These are phyloP conservation scores for Seriola rivoliana DNA, from an alignment of 2,113 vertebrate genomes.

Conservation along the genomic window DNA sequence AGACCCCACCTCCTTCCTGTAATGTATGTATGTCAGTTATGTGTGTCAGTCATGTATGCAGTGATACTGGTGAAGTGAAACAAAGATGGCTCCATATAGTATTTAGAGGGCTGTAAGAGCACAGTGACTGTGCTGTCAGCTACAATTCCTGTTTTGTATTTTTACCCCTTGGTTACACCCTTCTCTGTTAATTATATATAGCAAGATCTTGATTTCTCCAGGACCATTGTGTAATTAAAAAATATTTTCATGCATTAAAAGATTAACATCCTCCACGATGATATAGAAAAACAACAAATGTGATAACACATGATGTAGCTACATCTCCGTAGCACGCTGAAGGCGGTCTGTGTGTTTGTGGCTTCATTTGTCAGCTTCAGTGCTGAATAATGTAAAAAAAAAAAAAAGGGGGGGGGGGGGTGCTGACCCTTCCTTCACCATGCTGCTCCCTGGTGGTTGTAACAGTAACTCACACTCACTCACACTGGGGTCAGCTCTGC, in stretches of 20 bases:
- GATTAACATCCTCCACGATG: neutral
- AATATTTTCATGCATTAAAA: neutral
- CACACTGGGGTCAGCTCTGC: neutral
- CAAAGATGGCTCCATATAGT: constrained; percentile 23
- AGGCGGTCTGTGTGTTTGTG: neutral
- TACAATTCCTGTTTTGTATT: constrained; percentile 16
- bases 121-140: constrained; percentile 15
- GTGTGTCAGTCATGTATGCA: neutral
- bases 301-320: neutral
- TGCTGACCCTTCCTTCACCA: constrained; percentile 16
- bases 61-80: neutral
- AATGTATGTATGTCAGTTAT: constrained; percentile 5
- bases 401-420: neutral
- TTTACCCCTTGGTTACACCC: constrained; percentile 34
- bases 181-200: constrained; percentile 28
- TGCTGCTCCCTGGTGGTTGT: constrained; percentile 72
- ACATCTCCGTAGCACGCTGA: neutral
- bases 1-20: constrained; percentile 12
- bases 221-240: constrained; percentile 15
- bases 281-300: neutral
- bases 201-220: constrained; percentile 8
- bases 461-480: constrained; percentile 7
- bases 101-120: constrained; percentile 14
- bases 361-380: neutral
- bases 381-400: neutral